phyloP scores from a whole-genome alignment of 2,113 vertebrate genomes.

The Rhabdomys dilectus region DNA sequence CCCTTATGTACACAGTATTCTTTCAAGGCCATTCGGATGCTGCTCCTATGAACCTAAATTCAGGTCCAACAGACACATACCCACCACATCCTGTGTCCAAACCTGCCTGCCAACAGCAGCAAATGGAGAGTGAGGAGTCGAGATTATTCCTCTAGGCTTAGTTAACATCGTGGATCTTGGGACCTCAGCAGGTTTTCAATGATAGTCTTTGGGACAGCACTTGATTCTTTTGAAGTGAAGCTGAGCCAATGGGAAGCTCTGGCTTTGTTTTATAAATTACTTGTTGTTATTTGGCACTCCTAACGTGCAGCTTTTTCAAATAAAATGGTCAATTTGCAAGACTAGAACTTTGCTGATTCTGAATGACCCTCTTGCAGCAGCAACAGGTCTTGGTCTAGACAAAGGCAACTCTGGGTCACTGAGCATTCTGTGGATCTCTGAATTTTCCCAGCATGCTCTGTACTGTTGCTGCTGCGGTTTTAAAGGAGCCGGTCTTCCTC shows the following conservation, averaged over 20 bases:
- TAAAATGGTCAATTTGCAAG: constrained; percentile 41
- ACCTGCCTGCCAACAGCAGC: constrained; percentile 3
- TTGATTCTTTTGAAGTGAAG: constrained; percentile 69
- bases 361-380: constrained; percentile 13
- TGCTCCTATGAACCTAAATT: constrained; percentile 47
- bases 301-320: constrained; percentile 62
- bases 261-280: constrained; percentile 56
- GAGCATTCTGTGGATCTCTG: no score
- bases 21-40: neutral
- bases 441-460: no score
- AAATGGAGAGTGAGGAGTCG: neutral
- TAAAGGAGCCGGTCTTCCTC: constrained; percentile 54
- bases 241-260: constrained; percentile 42
- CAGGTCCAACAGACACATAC: constrained; percentile 9
- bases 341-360: constrained; percentile 22
- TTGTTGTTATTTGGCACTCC: constrained; percentile 45
- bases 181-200: constrained; percentile 37
- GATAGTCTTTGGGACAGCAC: constrained; percentile 32
- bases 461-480: constrained; percentile 29
- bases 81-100: neutral
- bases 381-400: no score
- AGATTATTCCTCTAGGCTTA: constrained; percentile 18
- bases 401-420: no score
- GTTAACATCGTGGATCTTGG: neutral
- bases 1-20: constrained; percentile 5